A percentile compares a stretch with the other conserved stretches of the same genome.
These are phyloP conservation scores for Ciconia maguari DNA, from an alignment of 2,113 vertebrate genomes.

Conservation along the genomic window DNA sequence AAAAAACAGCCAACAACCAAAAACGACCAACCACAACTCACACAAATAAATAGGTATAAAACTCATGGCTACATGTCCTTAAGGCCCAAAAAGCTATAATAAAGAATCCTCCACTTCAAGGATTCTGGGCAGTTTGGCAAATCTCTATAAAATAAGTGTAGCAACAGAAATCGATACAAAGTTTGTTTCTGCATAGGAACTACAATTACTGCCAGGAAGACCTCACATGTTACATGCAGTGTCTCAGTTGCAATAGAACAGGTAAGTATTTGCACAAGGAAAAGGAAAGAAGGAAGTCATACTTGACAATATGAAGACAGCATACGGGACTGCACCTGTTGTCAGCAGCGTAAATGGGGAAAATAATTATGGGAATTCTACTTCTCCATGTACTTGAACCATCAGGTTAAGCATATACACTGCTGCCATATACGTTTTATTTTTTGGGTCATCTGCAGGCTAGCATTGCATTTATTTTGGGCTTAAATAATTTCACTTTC, in stretches of 20 bases:
- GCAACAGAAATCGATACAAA: background rate
- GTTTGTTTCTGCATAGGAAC: background rate
- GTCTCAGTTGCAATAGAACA: background rate
- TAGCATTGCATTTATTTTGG: background rate
- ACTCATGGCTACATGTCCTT: background rate
- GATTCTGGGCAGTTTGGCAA: background rate
- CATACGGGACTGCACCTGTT: background rate
- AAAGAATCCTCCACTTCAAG: background rate
- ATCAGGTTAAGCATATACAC: background rate
- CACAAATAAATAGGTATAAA: background rate
- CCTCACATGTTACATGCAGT: accelerated
- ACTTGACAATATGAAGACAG: background rate
- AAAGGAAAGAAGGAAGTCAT: background rate
- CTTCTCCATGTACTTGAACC: background rate
- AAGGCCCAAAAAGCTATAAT: accelerated
- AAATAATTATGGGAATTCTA: background rate
- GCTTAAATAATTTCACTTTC: background rate
- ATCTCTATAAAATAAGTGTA: background rate
- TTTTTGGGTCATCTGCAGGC: background rate
- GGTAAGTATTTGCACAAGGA: background rate
- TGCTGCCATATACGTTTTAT: background rate
- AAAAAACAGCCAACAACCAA: background rate
- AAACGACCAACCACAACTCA: background rate
- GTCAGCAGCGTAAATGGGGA: background rate
- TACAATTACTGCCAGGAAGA: background rate